These are phyloP conservation scores for Euspilapteryx auroguttella DNA, from an alignment of 2,888 invertebrate species.

Conservation along the genomic window DNA sequence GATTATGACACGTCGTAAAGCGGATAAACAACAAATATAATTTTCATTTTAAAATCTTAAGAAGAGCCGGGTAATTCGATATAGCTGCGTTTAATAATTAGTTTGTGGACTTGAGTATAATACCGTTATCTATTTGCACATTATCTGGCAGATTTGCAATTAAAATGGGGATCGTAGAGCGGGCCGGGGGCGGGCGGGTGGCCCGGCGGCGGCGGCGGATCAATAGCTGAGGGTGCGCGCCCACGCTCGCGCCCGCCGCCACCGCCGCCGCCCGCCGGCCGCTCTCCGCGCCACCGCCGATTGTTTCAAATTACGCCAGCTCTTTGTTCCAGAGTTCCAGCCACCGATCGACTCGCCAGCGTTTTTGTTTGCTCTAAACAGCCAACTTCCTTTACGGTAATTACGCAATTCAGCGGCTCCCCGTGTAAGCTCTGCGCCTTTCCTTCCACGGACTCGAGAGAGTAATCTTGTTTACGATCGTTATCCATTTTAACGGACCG, in stretches of 20 bases:
- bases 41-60: too few relatives aligned
- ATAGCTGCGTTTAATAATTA: too few relatives aligned
- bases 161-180: slow-evolving; percentile 47
- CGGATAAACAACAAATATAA: too few relatives aligned
- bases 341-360: slow-evolving; percentile 50
- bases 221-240: slow-evolving; percentile 55
- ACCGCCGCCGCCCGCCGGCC: slow-evolving; percentile 29
- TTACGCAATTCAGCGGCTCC: slow-evolving; percentile 48
- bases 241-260: slow-evolving; percentile 23
- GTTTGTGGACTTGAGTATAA: slow-evolving; percentile 51
- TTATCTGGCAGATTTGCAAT: slow-evolving; percentile 62
- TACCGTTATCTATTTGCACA: slow-evolving; percentile 59
- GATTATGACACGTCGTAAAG: too few relatives aligned
- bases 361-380: slow-evolving; percentile 54
- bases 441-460: background rate
- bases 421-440: slow-evolving; percentile 31
- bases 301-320: slow-evolving; percentile 58
- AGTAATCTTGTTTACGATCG: slow-evolving; percentile 20
- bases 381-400: slow-evolving; percentile 54
- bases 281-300: slow-evolving; percentile 48
- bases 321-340: slow-evolving; percentile 56
- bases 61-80: too few relatives aligned
- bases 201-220: slow-evolving; percentile 35
- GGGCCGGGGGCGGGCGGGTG: slow-evolving; percentile 12
- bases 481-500: slow-evolving; percentile 7